Base-by-base conservation (phyloP, 2,797 vertebrate species). In the Philypnodon macrostomus region DNA sequence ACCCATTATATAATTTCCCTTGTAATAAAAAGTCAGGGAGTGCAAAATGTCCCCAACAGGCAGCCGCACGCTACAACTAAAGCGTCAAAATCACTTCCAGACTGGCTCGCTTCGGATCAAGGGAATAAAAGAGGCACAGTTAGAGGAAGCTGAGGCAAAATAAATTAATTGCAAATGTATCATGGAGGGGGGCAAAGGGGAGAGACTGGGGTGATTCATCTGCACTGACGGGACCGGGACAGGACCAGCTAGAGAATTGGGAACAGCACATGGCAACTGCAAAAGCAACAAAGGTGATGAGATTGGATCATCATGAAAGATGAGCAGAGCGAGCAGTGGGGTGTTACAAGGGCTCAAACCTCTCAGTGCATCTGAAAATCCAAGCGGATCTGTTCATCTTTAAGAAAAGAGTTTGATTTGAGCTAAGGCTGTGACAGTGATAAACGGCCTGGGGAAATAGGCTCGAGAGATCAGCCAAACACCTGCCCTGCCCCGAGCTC, bases 101-200 rank as follows among this genome's bases (percentile, higher is more conserved):
- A 87, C 75, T 13, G 39, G 52, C 56, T 47, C 31, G 36, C 75
- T 47, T 29, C 30, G 71, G 85, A 88, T 87, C 80, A 80, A 84
- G 85, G 77, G 60, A 62, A 79, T 58, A 33, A 65, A n/a, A 58
- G 67, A 74, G 70, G 72, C 52, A 61, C 36, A 24, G 63, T 26
- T 52, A 68, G 63, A 79, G 66, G 69, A 81, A 81, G 76, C 71
- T 48, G 36, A 70, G 69, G 77, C 68, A 67, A 85, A 86, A 88
- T 81, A 81, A 88, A 90, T 88, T 73, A 86, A 88, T 85, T 85
- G 77, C 85, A 90, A 91, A 89, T 89, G 85, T 85, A 81, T 73
- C 30, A 18, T 57, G 32, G 70, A 64, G 58, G 36, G 53, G 47
- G 54, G 34, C 26, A 61, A 53, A 66, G 46, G 73, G 74, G 56